phyloP scores from a whole-genome alignment of 2,888 invertebrate species.

The Drosophila paramelanica region DNA sequence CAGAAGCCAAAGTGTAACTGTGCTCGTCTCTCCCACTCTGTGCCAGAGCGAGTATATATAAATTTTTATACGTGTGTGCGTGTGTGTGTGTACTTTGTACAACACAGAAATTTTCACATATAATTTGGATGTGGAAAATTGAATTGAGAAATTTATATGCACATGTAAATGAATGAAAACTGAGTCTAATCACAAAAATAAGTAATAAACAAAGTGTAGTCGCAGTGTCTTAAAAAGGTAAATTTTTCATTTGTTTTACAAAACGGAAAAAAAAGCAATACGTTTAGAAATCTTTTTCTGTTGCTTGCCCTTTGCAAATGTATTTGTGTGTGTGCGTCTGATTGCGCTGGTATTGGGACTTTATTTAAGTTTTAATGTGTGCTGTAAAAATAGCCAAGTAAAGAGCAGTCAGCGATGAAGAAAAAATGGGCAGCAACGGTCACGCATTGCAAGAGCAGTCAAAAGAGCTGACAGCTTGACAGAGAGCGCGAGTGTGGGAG shows the following conservation, averaged over 20 bases:
- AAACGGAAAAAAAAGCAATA: slow-evolving; percentile 18
- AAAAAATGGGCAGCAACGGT: slow-evolving; percentile 55
- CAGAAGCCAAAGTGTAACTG: slow-evolving; percentile 58
- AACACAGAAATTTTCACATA: slow-evolving; percentile 56
- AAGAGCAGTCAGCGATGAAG: slow-evolving; percentile 41
- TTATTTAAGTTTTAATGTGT: slow-evolving; percentile 67
- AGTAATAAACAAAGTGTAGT: slow-evolving; percentile 15
- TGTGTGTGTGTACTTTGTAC: slow-evolving; percentile 42
- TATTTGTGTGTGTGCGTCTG: slow-evolving; percentile 33
- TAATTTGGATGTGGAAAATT: slow-evolving; percentile 53
- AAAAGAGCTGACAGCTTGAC: slow-evolving; percentile 33
- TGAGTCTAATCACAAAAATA: slow-evolving; percentile 18
- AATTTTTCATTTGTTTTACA: slow-evolving; percentile 27
- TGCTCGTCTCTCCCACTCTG: slow-evolving; percentile 44
- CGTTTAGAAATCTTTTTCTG: slow-evolving; percentile 47
- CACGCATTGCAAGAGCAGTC: slow-evolving; percentile 45
- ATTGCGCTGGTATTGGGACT: slow-evolving; percentile 47
- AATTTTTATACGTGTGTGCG: slow-evolving; percentile 12
- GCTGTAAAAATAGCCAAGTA: slow-evolving; percentile 72
- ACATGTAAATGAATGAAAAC: slow-evolving; percentile 52
- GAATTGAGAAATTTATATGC: slow-evolving; percentile 37
- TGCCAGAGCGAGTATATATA: slow-evolving; percentile 39
- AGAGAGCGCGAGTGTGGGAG: slow-evolving; percentile 44
- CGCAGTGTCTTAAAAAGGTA: slow-evolving; percentile 43
- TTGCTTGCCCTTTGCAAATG: slow-evolving; percentile 57